phyloP scores from a whole-genome alignment of 2,888 invertebrate genomes.

The Oegoconia quadripuncta region DNA sequence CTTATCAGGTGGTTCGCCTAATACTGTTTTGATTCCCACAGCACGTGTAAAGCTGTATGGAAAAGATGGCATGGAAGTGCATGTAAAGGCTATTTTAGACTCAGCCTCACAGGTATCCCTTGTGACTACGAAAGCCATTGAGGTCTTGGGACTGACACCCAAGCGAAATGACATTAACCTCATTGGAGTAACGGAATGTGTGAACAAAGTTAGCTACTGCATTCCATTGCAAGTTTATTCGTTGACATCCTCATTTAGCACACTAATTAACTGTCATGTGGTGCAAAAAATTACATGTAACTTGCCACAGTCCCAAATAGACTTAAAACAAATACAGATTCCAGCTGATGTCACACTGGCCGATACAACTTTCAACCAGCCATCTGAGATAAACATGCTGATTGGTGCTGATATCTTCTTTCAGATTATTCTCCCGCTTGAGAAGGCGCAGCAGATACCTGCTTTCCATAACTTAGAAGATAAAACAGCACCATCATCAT shows the following conservation, averaged over 20 bases:
- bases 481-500: not conserved
- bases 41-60: constrained; percentile 4
- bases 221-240: constrained; percentile 11
- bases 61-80: constrained; percentile 5
- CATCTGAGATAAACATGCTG: constrained; percentile 14
- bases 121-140: constrained; percentile 1
- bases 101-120: constrained; percentile 12
- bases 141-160: constrained; percentile 5
- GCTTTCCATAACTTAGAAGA: not conserved
- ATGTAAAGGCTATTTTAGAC: constrained; percentile 11
- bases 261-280: constrained; percentile 7
- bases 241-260: constrained; percentile 3
- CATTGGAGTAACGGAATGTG: constrained; percentile 2
- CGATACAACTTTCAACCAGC: constrained; percentile 10
- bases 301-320: constrained; percentile 11
- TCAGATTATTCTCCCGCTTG: constrained; percentile 7
- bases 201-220: constrained; percentile 1
- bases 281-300: constrained; percentile 16
- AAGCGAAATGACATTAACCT: not conserved
- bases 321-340: constrained; percentile 5
- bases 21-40: constrained; percentile 10
- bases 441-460: not conserved
- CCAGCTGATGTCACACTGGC: constrained; percentile 11
- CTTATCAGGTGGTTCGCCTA: not conserved
- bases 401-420: constrained; percentile 16